phyloP scores from a whole-genome alignment of 2,113 vertebrate species.

The Petrocephalus microphthalmus region DNA sequence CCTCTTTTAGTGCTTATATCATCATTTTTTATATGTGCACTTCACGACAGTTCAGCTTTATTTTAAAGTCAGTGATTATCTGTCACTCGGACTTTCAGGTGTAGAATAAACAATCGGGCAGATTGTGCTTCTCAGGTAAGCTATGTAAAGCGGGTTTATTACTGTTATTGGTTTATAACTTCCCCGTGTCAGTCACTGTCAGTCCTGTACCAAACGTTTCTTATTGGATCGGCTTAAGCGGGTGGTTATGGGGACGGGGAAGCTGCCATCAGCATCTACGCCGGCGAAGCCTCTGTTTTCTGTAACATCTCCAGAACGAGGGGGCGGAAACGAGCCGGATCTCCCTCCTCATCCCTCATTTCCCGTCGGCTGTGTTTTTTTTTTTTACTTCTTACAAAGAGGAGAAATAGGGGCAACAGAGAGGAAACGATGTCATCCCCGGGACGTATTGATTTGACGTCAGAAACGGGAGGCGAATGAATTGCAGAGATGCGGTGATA shows the following conservation, averaged over 20 bases:
- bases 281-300: not conserved
- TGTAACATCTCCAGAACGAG: not conserved
- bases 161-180: not conserved
- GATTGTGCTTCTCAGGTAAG: not conserved
- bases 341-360: not conserved
- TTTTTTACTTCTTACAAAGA: not conserved
- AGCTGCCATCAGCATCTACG: not conserved
- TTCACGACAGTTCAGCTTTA: not conserved
- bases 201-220: not conserved
- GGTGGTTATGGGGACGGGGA: not conserved
- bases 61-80: not conserved
- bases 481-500: conserved; percentile 11
- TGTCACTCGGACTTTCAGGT: not conserved
- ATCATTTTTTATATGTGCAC: not conserved
- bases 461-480: conserved; percentile 12
- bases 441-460: conserved; percentile 10
- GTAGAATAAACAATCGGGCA: not conserved
- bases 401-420: not conserved
- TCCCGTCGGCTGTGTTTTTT: not conserved
- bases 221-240: not conserved
- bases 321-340: not conserved
- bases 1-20: not conserved
- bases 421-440: not conserved
- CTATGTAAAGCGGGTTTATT: not conserved
- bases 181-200: not conserved